Evolutionary conservation across 35 echinoderm and acorn worm species (phyloP), one percentile per base, ranked within the genome.

Genomic region (Apostichopus japonicus): DNA sequence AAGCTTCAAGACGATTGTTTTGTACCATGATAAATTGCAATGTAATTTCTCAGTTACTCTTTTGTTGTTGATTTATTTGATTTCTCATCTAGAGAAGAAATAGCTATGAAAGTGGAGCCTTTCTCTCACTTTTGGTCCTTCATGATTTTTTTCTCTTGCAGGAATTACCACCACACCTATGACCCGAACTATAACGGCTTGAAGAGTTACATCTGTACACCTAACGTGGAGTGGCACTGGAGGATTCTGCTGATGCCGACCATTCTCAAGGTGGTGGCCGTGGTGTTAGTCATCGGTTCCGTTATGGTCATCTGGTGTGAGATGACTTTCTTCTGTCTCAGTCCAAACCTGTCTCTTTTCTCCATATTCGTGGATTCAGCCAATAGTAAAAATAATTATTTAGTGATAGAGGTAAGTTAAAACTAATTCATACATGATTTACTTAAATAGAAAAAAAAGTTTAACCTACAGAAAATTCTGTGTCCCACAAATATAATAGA

Each of bases 231-330:
- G 56, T 96, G 97, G 95, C 95, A 99, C 54, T 99, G 95, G 97
- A 92, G 82, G 14, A 86, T 99, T 58, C 93, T 96, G 57, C 55
- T 96, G 57, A 93, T 93, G 83, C 97, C 97, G 6, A 78, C 82
- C 4, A 70, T 86, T 67, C 90, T 99, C 0, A 99, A 96, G 73
- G 92, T 93, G 0, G 61, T 95, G 8, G 52, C 97, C 0, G 88
- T 96, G n/a, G 51, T 99, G 25, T 79, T 99, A 62, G 93, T 78
- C 8, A 54, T 94, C 16, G 96, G 94, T 72, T 99, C 97, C 23
- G 77, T 99, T 79, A 93, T 95, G 87, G 97, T 99, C 63, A 95
- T 99, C 14, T 99, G 97, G 97, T 99, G 95, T 0, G 97, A 99
- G 84, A 93, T 99, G 91, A 99, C 97, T 13, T 99, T 99, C 86